phyloP scores from a whole-genome alignment of 2,888 invertebrate genomes.

The Dichetophora obliterata region DNA sequence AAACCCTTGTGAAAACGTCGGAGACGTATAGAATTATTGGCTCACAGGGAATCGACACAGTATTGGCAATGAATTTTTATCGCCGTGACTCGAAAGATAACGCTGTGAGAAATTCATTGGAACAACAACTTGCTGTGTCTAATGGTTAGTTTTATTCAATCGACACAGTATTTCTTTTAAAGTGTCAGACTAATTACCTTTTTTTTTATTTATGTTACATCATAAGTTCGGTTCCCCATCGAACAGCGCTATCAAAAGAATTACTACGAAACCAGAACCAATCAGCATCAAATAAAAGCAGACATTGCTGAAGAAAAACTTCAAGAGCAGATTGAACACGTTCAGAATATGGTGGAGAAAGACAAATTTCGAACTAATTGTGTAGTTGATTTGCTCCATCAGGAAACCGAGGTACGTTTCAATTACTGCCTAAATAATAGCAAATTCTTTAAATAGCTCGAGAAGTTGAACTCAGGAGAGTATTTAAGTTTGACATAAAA shows the following conservation, averaged over 20 bases:
- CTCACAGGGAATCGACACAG: neutral
- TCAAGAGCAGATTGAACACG: neutral
- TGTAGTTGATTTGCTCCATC: slow-evolving; percentile 8
- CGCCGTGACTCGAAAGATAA: neutral
- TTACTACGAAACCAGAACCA: slow-evolving; percentile 30
- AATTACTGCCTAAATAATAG: too few species aligned
- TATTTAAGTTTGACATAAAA: too few species aligned
- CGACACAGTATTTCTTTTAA: too few species aligned
- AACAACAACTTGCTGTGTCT: slow-evolving; percentile 26
- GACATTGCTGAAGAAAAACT: neutral
- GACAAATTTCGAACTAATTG: slow-evolving; percentile 32
- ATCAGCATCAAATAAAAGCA: slow-evolving; percentile 17
- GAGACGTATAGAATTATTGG: neutral
- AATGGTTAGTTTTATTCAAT: neutral
- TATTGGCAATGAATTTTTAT: slow-evolving; percentile 7
- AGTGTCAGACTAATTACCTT: too few species aligned
- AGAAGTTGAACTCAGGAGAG: too few species aligned
- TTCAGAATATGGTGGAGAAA: neutral
- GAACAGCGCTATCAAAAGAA: slow-evolving; percentile 47
- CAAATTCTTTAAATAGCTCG: too few species aligned
- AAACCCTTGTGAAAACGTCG: neutral
- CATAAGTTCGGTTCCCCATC: slow-evolving; percentile 46
- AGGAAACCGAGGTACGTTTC: slow-evolving; percentile 34
- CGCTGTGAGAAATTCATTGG: neutral
- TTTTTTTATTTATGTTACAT: too few species aligned